Base-by-base conservation (phyloP, 2,113 vertebrate species). In the Catharus minimus region DNA sequence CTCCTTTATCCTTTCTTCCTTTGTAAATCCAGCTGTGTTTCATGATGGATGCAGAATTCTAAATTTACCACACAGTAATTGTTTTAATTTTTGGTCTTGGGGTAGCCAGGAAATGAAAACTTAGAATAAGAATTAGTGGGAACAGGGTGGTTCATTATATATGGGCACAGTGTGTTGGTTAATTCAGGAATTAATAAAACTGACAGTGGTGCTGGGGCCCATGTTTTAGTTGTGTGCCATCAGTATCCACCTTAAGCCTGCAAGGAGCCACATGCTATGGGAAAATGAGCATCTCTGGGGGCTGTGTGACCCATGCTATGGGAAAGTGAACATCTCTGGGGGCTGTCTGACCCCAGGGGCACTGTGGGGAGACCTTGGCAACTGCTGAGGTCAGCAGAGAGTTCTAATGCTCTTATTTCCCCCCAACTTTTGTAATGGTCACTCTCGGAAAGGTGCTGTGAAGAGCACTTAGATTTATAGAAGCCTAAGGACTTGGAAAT, bases 1-100 rank as follows among this genome's bases (percentile, higher is more conserved):
- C 18, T 61, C 27, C 55, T 93, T 69, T 57, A 46, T 61, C 44
- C 33, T 73, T 91, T 76, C 43, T 86, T 82, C 15, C 17, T 77
- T 36, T 80, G 46, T 69, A 71, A 80, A 62, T 77, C 19, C 58
- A n/a, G 0, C 27, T 9, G 12, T 89, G 27, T 64, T 75, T 76
- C 21, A 13, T 44, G 11, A 56, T 32, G 13, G 24, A 28, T 71
- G 52, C 39, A 53, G 49, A 78, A 49, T 78, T 90, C 46, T 52
- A 68, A 20, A 23, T 68, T 67, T 28, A 39, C 8, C 9, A 10
- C 41, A 28, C 18, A 16, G 18, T 22, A 14, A 11, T 55, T 60
- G 18, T 53, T 86, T 36, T 74, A 41, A 62, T 21, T 79, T 82
- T 67, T 75, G 7, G 5, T 76, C n/a, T 82, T 43, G 10, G 9